These are phyloP conservation scores for Remorina albescens DNA, from an alignment of 2,797 vertebrate species.

Conservation along the genomic window DNA sequence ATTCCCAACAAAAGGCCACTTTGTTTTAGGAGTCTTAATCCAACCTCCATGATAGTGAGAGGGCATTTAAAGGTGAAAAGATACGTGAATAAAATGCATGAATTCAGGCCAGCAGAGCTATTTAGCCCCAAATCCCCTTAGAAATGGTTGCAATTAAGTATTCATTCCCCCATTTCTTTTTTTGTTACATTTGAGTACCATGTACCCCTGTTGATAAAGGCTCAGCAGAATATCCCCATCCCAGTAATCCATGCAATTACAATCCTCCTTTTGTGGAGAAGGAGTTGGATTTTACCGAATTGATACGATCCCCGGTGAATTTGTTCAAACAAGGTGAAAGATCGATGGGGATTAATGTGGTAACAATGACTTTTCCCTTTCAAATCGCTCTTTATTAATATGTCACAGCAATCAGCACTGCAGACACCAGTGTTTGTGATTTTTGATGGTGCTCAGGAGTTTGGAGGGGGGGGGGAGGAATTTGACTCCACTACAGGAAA, in stretches of 20 bases:
- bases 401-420: constrained; percentile 76
- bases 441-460: constrained; percentile 50
- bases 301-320: constrained; percentile 56
- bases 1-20: constrained; percentile 62
- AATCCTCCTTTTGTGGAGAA: constrained; percentile 76
- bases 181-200: constrained; percentile 68
- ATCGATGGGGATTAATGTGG: constrained; percentile 79
- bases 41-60: constrained; percentile 32
- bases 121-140: constrained; percentile 68
- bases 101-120: constrained; percentile 25
- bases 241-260: constrained; percentile 81
- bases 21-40: constrained; percentile 54
- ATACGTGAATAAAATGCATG: constrained; percentile 59
- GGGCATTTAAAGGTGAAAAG: constrained; percentile 57
- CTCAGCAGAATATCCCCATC: constrained; percentile 76
- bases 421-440: constrained; percentile 61
- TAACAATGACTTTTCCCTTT: constrained; percentile 70
- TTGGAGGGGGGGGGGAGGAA: constrained; percentile 67
- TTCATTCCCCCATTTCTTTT: constrained; percentile 63
- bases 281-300: constrained; percentile 66
- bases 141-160: constrained; percentile 61
- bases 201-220: constrained; percentile 80
- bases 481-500: constrained; percentile 81
- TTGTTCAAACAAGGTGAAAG: constrained; percentile 80
- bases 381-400: constrained; percentile 77